These are phyloP conservation scores for Lasioglossum lativentre DNA, from an alignment of 2,888 invertebrate species.

Conservation along the genomic window DNA sequence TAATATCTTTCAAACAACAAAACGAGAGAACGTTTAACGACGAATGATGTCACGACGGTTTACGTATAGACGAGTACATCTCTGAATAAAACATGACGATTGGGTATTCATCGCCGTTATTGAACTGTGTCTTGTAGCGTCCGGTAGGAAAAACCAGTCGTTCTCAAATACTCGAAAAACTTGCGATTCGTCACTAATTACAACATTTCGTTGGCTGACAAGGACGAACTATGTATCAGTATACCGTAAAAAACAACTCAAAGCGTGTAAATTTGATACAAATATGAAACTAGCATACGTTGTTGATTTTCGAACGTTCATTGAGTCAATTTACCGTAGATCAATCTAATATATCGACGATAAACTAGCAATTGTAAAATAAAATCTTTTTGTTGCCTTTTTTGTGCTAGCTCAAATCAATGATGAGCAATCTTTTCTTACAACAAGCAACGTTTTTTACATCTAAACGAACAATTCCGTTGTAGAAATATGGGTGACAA, in stretches of 20 bases:
- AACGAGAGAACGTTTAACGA: background rate
- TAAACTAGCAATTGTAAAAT: no score
- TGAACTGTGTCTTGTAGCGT: background rate
- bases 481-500: no score
- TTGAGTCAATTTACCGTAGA: no score
- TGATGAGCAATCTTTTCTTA: no score
- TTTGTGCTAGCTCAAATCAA: no score
- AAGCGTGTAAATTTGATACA: no score
- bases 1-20: background rate
- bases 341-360: no score
- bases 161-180: background rate
- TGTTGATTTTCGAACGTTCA: no score
- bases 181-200: background rate
- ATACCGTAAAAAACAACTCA: background rate
- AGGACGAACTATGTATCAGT: background rate
- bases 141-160: slow-evolving; percentile 17
- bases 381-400: no score
- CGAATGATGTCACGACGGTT: slow-evolving; percentile 48
- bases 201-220: background rate
- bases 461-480: no score
- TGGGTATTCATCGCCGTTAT: slow-evolving; percentile 28
- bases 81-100: slow-evolving; percentile 56
- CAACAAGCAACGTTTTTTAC: no score
- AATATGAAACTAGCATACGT: background rate
- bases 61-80: background rate